phyloP scores from a whole-genome alignment of 2,888 invertebrate genomes.

The Drosophila seclusa region DNA sequence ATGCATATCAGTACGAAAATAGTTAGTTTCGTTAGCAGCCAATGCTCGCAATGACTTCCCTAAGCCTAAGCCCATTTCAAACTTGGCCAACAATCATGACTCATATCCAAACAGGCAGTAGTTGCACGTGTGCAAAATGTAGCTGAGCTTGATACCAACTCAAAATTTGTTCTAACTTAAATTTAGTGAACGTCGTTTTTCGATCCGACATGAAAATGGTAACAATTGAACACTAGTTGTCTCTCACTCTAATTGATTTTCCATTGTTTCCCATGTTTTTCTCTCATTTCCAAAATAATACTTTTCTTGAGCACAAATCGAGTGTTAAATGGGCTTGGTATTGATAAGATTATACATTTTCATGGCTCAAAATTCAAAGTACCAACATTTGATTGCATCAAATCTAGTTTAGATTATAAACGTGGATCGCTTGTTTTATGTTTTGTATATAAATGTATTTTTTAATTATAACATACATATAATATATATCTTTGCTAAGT shows the following conservation, averaged over 20 bases:
- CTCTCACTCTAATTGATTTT: slow-evolving; percentile 20
- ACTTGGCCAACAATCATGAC: slow-evolving; percentile 13
- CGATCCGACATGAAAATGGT: neutral
- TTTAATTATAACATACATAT: slow-evolving; percentile 37
- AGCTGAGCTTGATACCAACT: slow-evolving; percentile 3
- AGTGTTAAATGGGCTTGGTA: slow-evolving; percentile 3
- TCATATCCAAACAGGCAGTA: slow-evolving; percentile 20
- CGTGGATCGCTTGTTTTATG: slow-evolving; percentile 40
- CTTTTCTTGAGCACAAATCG: neutral
- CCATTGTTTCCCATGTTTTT: neutral
- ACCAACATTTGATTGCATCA: slow-evolving; percentile 21
- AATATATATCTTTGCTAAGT: slow-evolving; percentile 54
- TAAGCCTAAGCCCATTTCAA: slow-evolving; percentile 9
- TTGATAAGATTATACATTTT: slow-evolving; percentile 24
- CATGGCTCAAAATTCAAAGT: slow-evolving; percentile 33
- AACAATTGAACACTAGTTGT: slow-evolving; percentile 28
- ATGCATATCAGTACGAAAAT: slow-evolving; percentile 79
- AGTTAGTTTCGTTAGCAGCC: slow-evolving; percentile 57
- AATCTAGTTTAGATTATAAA: slow-evolving; percentile 15
- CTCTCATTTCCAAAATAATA: neutral
- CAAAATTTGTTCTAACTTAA: neutral
- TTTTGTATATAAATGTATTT: slow-evolving; percentile 67
- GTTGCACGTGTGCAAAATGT: neutral
- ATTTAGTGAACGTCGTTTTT: neutral
- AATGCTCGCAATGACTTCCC: slow-evolving; percentile 13